Conservation (phyloP, 2,113 vertebrate species). For the Takifugu bimaculatus region DNA sequence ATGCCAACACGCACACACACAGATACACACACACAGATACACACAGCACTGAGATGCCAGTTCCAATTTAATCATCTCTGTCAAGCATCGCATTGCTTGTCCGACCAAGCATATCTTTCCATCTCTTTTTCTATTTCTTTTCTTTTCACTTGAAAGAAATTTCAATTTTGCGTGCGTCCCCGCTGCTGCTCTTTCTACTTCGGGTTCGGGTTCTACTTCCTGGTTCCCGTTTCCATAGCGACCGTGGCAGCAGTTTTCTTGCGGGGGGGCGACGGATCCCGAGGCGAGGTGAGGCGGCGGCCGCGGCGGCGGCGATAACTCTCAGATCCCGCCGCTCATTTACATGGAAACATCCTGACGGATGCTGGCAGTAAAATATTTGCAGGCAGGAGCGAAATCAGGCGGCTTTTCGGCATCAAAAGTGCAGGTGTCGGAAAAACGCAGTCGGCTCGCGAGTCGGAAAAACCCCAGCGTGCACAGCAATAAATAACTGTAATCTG, state of each 20-base stretch:
- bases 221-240: constrained; percentile 73
- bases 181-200: constrained; percentile 48
- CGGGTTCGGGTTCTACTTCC: constrained; percentile 58
- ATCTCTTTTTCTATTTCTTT: constrained; percentile 57
- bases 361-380: constrained; percentile 51
- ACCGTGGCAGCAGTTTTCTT: constrained; percentile 63
- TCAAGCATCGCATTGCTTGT: constrained; percentile 58
- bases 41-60: constrained; percentile 31
- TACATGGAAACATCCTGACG: constrained; percentile 49
- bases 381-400: constrained; percentile 32
- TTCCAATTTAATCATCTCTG: constrained; percentile 65
- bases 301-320: constrained; percentile 63
- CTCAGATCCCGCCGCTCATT: constrained; percentile 44
- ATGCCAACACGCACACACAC: not conserved
- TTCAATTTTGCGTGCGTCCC: constrained; percentile 62
- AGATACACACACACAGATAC: constrained; percentile 2
- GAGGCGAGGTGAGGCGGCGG: constrained; percentile 55
- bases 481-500: constrained; percentile 59
- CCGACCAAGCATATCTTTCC: constrained; percentile 59
- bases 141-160: constrained; percentile 50
- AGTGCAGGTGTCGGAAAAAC: constrained; percentile 54
- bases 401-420: constrained; percentile 26
- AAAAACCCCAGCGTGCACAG: constrained; percentile 42
- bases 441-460: constrained; percentile 41
- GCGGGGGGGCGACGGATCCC: constrained; percentile 61